phyloP scores from a whole-genome alignment of 2,113 vertebrate genomes.

The Rhineura floridana region DNA sequence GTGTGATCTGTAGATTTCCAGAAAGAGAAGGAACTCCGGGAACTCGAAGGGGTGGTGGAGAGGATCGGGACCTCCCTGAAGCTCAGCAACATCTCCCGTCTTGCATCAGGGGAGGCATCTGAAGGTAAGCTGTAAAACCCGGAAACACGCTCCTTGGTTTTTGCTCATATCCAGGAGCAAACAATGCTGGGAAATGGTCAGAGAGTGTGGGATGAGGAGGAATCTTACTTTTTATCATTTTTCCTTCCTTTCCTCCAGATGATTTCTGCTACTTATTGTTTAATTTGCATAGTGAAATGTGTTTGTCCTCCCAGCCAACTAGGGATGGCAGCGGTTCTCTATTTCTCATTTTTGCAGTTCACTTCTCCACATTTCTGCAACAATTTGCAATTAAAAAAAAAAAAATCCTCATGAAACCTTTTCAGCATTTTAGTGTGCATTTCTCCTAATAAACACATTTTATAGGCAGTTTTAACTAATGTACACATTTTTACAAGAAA shows the following conservation, averaged over 20 bases:
- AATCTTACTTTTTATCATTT: neutral
- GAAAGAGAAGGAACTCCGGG: neutral
- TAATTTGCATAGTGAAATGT: neutral
- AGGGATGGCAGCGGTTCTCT: too few relatives aligned
- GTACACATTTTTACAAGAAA: too few relatives aligned
- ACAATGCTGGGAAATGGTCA: neutral
- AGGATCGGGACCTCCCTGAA: neutral
- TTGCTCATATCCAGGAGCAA: neutral
- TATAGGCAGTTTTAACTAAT: too few relatives aligned
- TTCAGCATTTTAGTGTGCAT: too few relatives aligned
- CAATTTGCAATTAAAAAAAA: too few relatives aligned
- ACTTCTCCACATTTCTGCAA: too few relatives aligned
- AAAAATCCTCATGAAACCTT: too few relatives aligned
- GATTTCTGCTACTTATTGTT: neutral
- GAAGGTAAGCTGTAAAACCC: neutral
- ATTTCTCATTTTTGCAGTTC: too few relatives aligned
- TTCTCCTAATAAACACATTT: too few relatives aligned
- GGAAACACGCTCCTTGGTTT: neutral
- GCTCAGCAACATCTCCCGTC: neutral
- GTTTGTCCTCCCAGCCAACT: neutral
- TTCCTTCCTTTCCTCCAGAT: neutral
- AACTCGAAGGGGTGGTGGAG: neutral
- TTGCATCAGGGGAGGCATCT: neutral
- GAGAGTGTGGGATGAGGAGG: neutral
- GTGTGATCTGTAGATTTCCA: neutral